Evolutionary conservation across 1,140 invertebrate genomes (phyloP).

Genomic region (Brachionus rubens): DNA sequence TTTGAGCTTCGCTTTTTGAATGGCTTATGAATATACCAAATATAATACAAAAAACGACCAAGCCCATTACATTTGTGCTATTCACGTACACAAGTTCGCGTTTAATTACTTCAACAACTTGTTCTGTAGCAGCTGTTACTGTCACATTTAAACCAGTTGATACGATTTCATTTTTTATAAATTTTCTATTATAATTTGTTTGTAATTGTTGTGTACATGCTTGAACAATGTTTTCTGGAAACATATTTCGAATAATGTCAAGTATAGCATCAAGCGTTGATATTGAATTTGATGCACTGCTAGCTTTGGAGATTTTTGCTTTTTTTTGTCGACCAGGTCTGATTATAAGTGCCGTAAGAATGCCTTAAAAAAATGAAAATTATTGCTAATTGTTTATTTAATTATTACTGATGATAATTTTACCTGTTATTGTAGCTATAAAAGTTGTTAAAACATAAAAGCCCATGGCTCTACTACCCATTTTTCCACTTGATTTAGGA

Average conservation of each 20-base stretch:
- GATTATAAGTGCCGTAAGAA: not conserved
- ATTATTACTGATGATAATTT: not conserved
- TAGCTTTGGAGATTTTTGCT: too few relatives aligned
- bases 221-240: conserved; percentile 50
- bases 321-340: conserved; percentile 41
- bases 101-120: conserved; percentile 9
- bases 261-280: conserved; percentile 61
- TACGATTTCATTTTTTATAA: not conserved
- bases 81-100: conserved; percentile 20
- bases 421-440: conserved; percentile 54
- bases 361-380: not conserved
- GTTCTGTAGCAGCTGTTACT: not conserved
- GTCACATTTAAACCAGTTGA: not conserved
- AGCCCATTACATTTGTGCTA: conserved; percentile 49
- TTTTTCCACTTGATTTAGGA: conserved; percentile 56
- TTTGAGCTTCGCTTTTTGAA: conserved; percentile 56
- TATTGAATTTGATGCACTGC: not conserved
- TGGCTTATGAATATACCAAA: conserved; percentile 63
- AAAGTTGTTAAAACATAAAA: conserved; percentile 63
- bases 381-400: not conserved
- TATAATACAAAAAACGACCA: conserved; percentile 63
- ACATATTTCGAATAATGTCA: conserved; percentile 53
- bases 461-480: conserved; percentile 60
- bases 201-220: conserved; percentile 47
- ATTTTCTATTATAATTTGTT: conserved; percentile 25